These are phyloP conservation scores for Ectobius pallidus DNA, from an alignment of 2,888 invertebrate genomes.

Conservation along the genomic window DNA sequence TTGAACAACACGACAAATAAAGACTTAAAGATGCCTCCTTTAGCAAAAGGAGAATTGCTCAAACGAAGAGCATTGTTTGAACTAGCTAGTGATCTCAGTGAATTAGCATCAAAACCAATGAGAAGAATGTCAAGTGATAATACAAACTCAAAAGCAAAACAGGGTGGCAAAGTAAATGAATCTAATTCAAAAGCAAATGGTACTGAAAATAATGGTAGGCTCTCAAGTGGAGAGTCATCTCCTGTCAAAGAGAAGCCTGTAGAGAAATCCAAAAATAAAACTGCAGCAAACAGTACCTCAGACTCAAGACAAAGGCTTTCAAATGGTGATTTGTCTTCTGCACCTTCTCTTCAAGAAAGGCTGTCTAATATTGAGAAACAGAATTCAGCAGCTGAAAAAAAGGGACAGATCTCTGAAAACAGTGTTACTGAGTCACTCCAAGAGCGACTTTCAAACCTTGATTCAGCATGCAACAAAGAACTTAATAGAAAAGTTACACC, in stretches of 20 bases:
- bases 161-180: background rate
- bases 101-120: conserved; percentile 1
- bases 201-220: background rate
- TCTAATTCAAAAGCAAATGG: background rate
- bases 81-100: conserved; percentile 56
- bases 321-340: conserved; percentile 63
- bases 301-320: conserved; percentile 59
- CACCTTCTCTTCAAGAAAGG: conserved; percentile 44
- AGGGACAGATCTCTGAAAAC: conserved; percentile 1
- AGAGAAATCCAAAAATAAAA: conserved; percentile 31
- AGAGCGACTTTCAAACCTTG: conserved; percentile 38
- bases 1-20: conserved; percentile 55
- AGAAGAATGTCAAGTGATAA: background rate
- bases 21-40: conserved; percentile 52
- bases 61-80: conserved; percentile 86
- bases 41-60: conserved; percentile 75
- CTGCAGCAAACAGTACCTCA: too few relatives aligned
- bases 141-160: background rate
- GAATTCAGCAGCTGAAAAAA: conserved; percentile 32
- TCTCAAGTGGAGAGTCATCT: conserved; percentile 40
- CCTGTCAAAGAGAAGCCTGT: conserved; percentile 49
- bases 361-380: conserved; percentile 47
- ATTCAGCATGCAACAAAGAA: conserved; percentile 33
- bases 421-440: conserved; percentile 38
- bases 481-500: conserved; percentile 40